phyloP scores from a whole-genome alignment of 2,797 vertebrate species.

The Poeciliopsis turneri region DNA sequence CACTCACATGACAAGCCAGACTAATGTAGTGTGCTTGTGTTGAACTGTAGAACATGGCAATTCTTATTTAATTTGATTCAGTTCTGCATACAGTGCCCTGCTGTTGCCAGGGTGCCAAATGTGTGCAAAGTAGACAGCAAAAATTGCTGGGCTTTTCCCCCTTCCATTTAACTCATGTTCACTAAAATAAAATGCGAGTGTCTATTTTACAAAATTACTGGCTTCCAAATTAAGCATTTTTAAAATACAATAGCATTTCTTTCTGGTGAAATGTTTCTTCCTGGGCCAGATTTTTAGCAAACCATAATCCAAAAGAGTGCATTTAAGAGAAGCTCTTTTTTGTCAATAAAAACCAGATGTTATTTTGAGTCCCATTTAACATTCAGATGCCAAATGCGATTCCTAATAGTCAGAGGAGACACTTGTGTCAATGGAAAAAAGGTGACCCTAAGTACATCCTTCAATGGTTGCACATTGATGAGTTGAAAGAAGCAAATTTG shows the following conservation, averaged over 20 bases:
- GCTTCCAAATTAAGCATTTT: not conserved
- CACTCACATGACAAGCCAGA: not conserved
- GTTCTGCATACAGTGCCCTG: not conserved
- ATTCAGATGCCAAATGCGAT: conserved; percentile 48
- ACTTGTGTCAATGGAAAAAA: conserved; percentile 51
- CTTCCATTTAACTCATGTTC: not conserved
- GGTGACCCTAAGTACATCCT: conserved; percentile 69
- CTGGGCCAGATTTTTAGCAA: not conserved
- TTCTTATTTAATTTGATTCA: not conserved
- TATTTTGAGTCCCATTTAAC: conserved; percentile 42
- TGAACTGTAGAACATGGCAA: not conserved
- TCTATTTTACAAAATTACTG: not conserved
- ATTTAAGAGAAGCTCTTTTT: conserved; percentile 32
- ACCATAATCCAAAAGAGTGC: not conserved
- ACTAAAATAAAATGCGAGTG: not conserved
- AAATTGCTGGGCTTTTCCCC: not conserved
- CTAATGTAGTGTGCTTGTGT: not conserved
- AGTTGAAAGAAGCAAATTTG: conserved; percentile 66
- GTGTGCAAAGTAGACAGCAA: not conserved
- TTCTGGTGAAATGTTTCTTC: not conserved
- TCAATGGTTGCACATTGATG: conserved; percentile 63
- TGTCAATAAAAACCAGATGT: conserved; percentile 33
- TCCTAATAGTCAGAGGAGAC: conserved; percentile 38
- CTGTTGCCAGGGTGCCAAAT: not conserved
- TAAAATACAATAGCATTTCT: not conserved